Base-by-base conservation (phyloP, 2,797 vertebrate species). In the Hydrophis major region DNA sequence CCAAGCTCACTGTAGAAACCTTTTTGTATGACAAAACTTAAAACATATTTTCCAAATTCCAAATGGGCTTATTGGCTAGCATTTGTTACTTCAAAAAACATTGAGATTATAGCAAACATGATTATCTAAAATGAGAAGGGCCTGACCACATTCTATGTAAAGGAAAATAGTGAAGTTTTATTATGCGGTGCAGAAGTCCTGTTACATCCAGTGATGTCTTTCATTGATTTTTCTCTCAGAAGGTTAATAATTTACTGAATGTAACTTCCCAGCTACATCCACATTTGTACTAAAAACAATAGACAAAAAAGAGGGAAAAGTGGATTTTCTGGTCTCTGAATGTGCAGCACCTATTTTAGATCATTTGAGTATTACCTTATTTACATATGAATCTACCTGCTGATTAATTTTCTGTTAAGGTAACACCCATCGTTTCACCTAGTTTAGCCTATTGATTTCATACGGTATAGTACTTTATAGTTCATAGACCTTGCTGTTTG, bases 221-320 rank as follows among this genome's bases (percentile, higher is more conserved):
- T 2, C 60, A 4, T 90, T 93, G 61, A 74, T 95, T 94, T 93
- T 57, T 74, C 93, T 0, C 0, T 8, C 13, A 66, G 56, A 92
- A 42, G 86, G n/a, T 42, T 6, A 0, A 94, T 93, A 59, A 86
- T 92, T 94, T 8, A 87, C 90, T 93, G 88, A 42, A 87, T 92
- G 8, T 37, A 87, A 18, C 37, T 93, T 91, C 11, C 32, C 0
- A 0, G 47, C 47, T 93, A 22, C 0, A 14, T 1, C 1, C 78
- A 56, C 6, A 88, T 89, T 94, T 0, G 11, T 89, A 32, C 1
- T 87, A 50, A 87, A 89, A 86, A 10, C n/a, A 20, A 47, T 28
- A 56, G 47, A n/a, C 10, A 8, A 14, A 16, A 5, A 32, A 25
- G 11, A 18, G 4, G 4, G 50, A 25, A 59, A 91, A 59, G 66